Percentiles rank a stretch among this genome's conserved stretches.
Evolutionary conservation across 1,140 invertebrate genomes (phyloP).

Genomic region (Laupala kohalensis): DNA sequence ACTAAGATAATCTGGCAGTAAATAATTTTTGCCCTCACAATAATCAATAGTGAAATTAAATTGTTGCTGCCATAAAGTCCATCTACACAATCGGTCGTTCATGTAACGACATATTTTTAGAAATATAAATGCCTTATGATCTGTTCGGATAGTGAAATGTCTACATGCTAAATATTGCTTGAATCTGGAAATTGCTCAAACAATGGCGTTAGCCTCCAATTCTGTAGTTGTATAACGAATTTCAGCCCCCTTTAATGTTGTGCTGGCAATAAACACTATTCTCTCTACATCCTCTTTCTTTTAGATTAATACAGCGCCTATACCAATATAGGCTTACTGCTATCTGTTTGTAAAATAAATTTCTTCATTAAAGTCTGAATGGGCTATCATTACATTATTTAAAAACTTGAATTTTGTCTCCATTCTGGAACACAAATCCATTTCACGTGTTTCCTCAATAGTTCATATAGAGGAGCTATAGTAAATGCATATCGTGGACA

Average conservation of each 20-base stretch:
- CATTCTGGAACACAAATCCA: not conserved
- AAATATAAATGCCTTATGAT: not conserved
- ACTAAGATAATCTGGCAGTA: too few relatives aligned
- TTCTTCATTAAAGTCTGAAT: not conserved
- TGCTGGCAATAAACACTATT: not conserved
- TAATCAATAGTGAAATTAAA: not conserved
- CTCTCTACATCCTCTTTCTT: not conserved
- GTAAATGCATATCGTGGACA: not conserved
- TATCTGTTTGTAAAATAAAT: not conserved
- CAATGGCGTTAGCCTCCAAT: not conserved
- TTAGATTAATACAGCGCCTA: not conserved
- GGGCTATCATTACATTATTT: not conserved
- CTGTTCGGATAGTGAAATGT: not conserved
- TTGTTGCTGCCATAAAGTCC: not conserved
- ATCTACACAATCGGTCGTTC: not conserved
- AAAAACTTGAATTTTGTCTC: not conserved
- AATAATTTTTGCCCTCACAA: not conserved
- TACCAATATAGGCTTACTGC: not conserved
- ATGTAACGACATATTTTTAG: not conserved
- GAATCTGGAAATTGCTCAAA: not conserved
- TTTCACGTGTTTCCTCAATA: not conserved
- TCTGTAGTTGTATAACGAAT: not conserved
- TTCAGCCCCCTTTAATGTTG: not conserved
- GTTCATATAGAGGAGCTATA: not conserved
- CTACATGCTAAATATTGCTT: not conserved